Percentiles rank a stretch among this genome's conserved stretches.
Conservation (phyloP, 2,113 vertebrate genomes). For the Onychorhynchus coronatus region DNA sequence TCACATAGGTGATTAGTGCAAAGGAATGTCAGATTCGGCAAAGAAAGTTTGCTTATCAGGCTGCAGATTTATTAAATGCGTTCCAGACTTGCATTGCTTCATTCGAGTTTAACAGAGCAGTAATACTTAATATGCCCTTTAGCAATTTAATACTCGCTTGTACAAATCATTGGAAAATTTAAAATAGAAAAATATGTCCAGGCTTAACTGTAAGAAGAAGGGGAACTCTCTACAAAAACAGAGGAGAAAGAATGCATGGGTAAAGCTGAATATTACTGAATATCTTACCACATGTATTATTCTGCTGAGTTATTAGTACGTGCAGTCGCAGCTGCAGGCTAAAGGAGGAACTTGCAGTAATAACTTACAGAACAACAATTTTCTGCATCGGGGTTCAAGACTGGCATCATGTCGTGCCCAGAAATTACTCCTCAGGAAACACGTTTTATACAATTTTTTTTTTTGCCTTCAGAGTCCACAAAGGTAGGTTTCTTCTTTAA, state of each 20-base stretch:
- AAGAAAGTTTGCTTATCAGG: slow-evolving; percentile 10
- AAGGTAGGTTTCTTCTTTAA: neutral
- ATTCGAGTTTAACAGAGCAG: slow-evolving; percentile 28
- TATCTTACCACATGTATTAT: slow-evolving; percentile 43
- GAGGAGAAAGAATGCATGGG: slow-evolving; percentile 49
- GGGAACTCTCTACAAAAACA: slow-evolving; percentile 27
- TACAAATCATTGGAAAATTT: slow-evolving; percentile 63
- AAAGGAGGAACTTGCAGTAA: slow-evolving; percentile 32
- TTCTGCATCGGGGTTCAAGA: neutral
- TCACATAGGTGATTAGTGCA: slow-evolving; percentile 25
- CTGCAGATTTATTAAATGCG: slow-evolving; percentile 26
- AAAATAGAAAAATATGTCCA: slow-evolving; percentile 58
- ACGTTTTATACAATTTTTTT: neutral
- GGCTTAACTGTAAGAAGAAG: slow-evolving; percentile 55
- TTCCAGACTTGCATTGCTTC: slow-evolving; percentile 40
- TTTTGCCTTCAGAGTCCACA: neutral
- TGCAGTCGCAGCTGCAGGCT: neutral
- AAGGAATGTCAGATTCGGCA: slow-evolving; percentile 9
- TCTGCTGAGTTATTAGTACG: slow-evolving; percentile 19
- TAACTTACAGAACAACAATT: slow-evolving; percentile 19
- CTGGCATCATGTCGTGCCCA: neutral
- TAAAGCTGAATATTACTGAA: slow-evolving; percentile 34
- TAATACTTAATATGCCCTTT: slow-evolving; percentile 31
- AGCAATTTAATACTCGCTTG: slow-evolving; percentile 46
- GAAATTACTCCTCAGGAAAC: neutral